Base-by-base conservation (phyloP, 2,888 invertebrate species). In the Acronicta alni region DNA sequence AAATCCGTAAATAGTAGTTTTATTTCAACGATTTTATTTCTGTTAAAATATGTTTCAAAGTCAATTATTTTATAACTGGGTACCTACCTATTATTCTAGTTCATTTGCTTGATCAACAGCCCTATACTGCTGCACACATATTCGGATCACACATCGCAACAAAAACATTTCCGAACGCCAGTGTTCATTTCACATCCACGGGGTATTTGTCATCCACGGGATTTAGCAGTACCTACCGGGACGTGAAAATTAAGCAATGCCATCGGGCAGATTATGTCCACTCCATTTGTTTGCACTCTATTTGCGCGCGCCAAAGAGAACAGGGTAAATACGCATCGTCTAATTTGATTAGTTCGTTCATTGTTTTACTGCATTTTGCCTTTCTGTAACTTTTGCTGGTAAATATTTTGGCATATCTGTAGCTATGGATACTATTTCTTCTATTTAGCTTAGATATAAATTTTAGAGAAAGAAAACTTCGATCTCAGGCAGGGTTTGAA, bases 211-310 rank as follows among this genome's bases (percentile, higher is more conserved):
- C 44, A 67, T 53, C n/a, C 38, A 18, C 17, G 15, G 48, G 43
- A 54, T 56, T 56, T 37, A 32, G 49, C 26, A 51, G 20, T 23
- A 54, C 41, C 15, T 23, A 54, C 41, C 12, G 39, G 65, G 32
- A 70, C 42, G 57, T 26, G 52, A 55, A 57, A 67, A 72, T 67
- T 67, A 71, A 57, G 63, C 58, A 55, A 52, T 54, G 56, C 56
- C 44, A 67, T 63, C 47, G 49, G 41, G 39, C 18, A 64, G 64
- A 64, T 72, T 59, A 64, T 60, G 60, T 73, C 42, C 52, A 57
- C 57, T 49, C 69, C 70, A 64, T 73, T 73, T 53, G 57, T 53
- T 59, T 41, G 8, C 52, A 48, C 53, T 64, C 49, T 64, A 43
- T 64, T 51, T 54, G 30, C 38, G 30, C 39, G 35, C 35, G 39